Conservation (phyloP, 2,888 invertebrate species). For the Caenorhabditis sp. region DNA sequence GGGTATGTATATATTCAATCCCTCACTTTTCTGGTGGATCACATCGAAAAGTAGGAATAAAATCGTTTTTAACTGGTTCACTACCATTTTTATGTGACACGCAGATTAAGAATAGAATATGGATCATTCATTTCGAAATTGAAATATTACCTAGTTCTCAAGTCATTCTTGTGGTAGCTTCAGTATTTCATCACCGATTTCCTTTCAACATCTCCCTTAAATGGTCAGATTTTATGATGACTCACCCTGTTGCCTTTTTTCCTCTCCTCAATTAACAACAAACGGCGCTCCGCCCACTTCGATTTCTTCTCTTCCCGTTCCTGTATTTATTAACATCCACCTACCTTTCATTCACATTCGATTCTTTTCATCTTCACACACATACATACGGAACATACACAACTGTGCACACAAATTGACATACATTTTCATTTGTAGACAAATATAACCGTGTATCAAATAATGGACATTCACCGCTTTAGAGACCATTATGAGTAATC, state of each 20-base stretch:
- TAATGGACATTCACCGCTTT: not conserved
- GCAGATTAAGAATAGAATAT: too few species aligned
- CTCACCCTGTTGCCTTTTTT: not conserved
- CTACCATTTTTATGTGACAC: too few species aligned
- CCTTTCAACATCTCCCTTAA: not conserved
- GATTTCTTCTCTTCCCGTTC: conserved; percentile 14
- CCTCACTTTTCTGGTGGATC: too few species aligned
- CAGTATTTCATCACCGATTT: conserved; percentile 17
- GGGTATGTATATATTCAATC: too few species aligned
- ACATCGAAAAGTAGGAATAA: too few species aligned
- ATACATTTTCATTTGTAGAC: conserved; percentile 35
- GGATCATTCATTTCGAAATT: too few species aligned
- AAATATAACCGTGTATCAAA: not conserved
- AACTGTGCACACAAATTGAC: conserved; percentile 59
- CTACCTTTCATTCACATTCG: not conserved
- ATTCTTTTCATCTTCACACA: conserved; percentile 29
- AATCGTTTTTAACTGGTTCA: too few species aligned
- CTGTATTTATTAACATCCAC: conserved; percentile 37
- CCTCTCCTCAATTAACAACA: not conserved
- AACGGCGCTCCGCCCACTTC: conserved; percentile 12
- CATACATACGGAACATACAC: conserved; percentile 48
- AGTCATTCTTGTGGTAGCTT: too few species aligned
- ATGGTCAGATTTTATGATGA: conserved; percentile 1
- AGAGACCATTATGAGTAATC: not conserved
- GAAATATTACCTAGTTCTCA: too few species aligned